Base-by-base conservation (phyloP, 1,140 invertebrate species). In the Hypothenemus hampei region DNA sequence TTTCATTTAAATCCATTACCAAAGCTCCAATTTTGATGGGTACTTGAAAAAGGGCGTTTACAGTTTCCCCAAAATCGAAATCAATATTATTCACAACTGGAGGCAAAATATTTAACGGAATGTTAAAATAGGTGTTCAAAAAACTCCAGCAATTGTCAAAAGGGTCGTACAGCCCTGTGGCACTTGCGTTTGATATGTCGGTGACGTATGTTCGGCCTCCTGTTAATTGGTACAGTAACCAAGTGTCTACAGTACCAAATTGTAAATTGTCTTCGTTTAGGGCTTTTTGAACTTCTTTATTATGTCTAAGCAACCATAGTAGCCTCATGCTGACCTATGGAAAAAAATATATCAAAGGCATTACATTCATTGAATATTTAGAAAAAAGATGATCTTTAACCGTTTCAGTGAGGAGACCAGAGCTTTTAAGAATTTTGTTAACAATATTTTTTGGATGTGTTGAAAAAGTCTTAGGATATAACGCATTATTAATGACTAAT, bases 191-290 rank as follows among this genome's bases (percentile, higher is more conserved):
- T 0, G 91, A 92, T 8, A 86, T 82, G 71, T 98, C 95, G 3
- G 87, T 91, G 23, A 91, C 81, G 70, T 93, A 87, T 15, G 80
- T 63, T 63, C 74, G 73, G 1, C 79, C 77, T 45, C 77, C 79
- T 65, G 74, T 70, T 29, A 77, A 47, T 76, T 85, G 89, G 71
- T 93, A 87, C 21, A 98, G 67, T 23, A 98, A 76, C 90, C 91
- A 98, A 2, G 91, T 92, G 65, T 98, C 95, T 11, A 98, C 75
- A 20, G 91, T 90, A n/a, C 93, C 95, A 69, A 95, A 90, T 61
- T 87, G 75, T 1, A 85, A 83, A 57, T 84, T 77, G 16, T 84
- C 78, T 35, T 78, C 73, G 20, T 67, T 62, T 11, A 82, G 69
- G 19, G 82, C 82, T 22, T 80, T 66, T 62, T 78, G 78, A 5